Evolutionary conservation across 2,797 vertebrate species (phyloP).

Genomic region (Scarus forsteni): DNA sequence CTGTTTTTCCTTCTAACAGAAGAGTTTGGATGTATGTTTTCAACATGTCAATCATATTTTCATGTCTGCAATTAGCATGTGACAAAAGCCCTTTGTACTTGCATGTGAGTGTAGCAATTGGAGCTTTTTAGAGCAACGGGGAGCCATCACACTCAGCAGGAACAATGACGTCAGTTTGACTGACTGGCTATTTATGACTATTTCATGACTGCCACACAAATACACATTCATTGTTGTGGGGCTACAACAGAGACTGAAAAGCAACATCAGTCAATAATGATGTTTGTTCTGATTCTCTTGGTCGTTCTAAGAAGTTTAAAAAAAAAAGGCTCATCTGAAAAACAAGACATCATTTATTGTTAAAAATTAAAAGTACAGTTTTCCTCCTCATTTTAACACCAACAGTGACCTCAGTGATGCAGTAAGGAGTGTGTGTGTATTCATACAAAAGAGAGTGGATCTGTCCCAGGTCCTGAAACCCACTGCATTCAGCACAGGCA

Average conservation of each 20-base stretch:
- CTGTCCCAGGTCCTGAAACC: constrained; percentile 58
- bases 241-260: background rate
- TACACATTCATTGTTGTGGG: background rate
- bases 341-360: too few species aligned
- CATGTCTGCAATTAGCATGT: constrained; percentile 28
- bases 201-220: constrained; percentile 12
- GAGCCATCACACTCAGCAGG: background rate
- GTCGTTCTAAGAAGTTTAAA: background rate
- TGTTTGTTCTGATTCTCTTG: background rate
- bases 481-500: background rate
- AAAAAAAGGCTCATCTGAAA: too few species aligned
- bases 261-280: background rate
- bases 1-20: constrained; percentile 1
- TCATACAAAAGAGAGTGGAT: background rate
- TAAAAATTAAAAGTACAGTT: too few species aligned
- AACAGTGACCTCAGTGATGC: background rate
- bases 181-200: constrained; percentile 10
- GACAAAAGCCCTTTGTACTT: constrained; percentile 11
- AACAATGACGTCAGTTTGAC: constrained; percentile 12
- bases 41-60: constrained; percentile 24
- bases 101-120: constrained; percentile 5
- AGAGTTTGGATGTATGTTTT: constrained; percentile 6
- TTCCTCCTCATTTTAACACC: background rate
- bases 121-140: constrained; percentile 13
- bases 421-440: background rate